Conservation (phyloP, 2,797 vertebrate genomes). For the Natrix natrix region DNA sequence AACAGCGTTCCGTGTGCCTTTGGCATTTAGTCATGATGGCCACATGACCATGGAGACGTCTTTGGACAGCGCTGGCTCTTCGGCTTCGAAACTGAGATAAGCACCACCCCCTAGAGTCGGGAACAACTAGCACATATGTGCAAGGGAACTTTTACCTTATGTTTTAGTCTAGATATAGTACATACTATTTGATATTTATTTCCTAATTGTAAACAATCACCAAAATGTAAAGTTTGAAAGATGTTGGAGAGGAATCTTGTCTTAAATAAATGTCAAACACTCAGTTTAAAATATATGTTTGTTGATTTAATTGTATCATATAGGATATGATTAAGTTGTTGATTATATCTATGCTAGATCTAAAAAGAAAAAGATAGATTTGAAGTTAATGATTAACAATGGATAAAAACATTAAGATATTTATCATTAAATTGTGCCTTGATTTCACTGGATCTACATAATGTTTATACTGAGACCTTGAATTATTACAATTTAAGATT, state of each 20-base stretch:
- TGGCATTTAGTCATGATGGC: too few species aligned
- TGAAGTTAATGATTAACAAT: not conserved
- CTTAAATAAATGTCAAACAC: not conserved
- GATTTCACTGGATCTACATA: not conserved
- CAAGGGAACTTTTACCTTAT: not conserved
- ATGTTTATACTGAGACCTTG: not conserved
- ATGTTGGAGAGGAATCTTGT: not conserved
- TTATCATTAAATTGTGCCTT: not conserved
- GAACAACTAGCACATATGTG: too few species aligned
- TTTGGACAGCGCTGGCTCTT: too few species aligned
- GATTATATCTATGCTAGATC: not conserved
- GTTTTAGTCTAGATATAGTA: not conserved
- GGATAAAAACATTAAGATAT: not conserved
- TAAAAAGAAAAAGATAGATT: not conserved
- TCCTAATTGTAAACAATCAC: not conserved
- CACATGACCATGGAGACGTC: too few species aligned
- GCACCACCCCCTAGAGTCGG: too few species aligned
- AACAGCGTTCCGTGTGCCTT: too few species aligned
- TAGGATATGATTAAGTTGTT: not conserved
- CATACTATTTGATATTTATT: not conserved
- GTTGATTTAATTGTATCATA: not conserved
- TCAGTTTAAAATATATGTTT: not conserved
- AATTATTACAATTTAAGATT: not conserved
- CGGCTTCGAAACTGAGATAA: too few species aligned
- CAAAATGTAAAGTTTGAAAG: not conserved